Evolutionary conservation across 2,113 vertebrate species (phyloP).

Genomic region (Cettia cetti): DNA sequence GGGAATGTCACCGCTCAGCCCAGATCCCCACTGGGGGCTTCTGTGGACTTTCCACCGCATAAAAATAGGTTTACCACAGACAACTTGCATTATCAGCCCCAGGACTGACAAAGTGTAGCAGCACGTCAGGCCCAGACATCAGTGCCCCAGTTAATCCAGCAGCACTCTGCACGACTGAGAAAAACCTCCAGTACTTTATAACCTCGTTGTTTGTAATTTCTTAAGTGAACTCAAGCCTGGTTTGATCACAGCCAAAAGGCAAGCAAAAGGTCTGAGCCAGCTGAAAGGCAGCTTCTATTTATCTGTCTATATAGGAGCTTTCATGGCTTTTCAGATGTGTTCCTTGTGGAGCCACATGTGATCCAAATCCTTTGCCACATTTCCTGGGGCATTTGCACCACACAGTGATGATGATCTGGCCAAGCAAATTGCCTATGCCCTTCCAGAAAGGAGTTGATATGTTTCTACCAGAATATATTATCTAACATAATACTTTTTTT

Average conservation of each 20-base stretch:
- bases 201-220: not conserved
- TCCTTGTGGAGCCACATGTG: not conserved
- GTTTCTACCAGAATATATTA: not conserved
- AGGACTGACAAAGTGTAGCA: not conserved
- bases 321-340: not conserved
- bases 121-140: accelerated
- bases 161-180: not conserved
- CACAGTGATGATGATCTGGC: accelerated
- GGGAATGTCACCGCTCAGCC: not conserved
- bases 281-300: not conserved
- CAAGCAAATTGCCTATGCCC: not conserved
- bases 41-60: not conserved
- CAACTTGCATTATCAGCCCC: not conserved
- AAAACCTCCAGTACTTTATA: not conserved
- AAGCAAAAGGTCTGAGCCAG: not conserved
- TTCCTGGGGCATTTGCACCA: not conserved
- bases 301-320: not conserved
- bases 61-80: slow-evolving; percentile 15
- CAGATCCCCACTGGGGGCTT: not conserved
- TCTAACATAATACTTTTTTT: not conserved
- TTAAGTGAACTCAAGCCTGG: not conserved
- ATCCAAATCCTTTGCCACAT: not conserved
- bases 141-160: not conserved
- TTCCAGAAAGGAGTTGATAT: not conserved
- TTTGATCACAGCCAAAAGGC: not conserved